Base-by-base conservation (phyloP, 2,888 invertebrate species). In the Anthophora plumipes region DNA sequence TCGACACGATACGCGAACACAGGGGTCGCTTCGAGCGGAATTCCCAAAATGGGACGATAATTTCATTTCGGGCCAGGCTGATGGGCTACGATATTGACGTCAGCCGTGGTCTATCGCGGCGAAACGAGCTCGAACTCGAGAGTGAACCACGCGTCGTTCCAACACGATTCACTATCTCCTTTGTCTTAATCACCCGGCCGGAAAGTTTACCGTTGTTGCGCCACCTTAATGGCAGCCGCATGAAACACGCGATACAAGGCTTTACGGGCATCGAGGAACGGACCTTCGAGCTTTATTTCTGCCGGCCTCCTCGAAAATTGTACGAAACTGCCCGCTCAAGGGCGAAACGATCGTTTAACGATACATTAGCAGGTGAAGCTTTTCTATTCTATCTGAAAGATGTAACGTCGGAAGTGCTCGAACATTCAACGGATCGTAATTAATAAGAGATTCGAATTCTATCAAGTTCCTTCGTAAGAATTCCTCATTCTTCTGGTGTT, bases 31-130 rank as follows among this genome's bases (percentile, higher is more conserved):
- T 64, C 48, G 46, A 61, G 14, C 67, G 46, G 66, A 64, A 71
- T 77, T 66, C 50, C 54, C 69, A 46, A 82, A 80, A 80, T 74
- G 80, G 86, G 80, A 84, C 84, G 67, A 80, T 74, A 82, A 75
- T 73, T 60, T 66, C 48, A 55, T 54, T 76, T 64, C 39, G 59
- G 25, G 64, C 31, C 48, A 22, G 43, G 73, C 50, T 54, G 67
- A 77, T 60, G 61, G 61, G 31, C 46, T 37, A 57, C 70, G 54
- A 64, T 52, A 71, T 70, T 41, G 77, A 50, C 52, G 67, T 54
- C n/a, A 11, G 61, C 8, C 52, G 57, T 72, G 54, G 41, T 68
- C 41, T 46, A 59, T 72, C 70, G 46, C 17, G 54, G 25, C 59
- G 54, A 20, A 69, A 68, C 64, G 46, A 37, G n/a, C 55, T 31